Evolutionary conservation across 2,797 vertebrate genomes (phyloP).

Genomic region (Eulemur coronatus): DNA sequence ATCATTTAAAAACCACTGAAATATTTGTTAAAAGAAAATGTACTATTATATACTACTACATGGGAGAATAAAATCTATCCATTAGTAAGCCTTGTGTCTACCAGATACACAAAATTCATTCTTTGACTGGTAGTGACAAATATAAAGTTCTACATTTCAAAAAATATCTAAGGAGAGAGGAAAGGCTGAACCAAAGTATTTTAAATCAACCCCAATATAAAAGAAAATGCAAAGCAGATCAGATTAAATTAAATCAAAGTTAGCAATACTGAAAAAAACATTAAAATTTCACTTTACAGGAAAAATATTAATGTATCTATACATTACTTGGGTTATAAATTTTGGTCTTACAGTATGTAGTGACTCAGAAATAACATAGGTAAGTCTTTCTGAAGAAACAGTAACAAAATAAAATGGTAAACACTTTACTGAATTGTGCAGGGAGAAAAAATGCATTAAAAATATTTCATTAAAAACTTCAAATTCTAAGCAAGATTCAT

Average conservation of each 20-base stretch:
- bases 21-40: constrained; percentile 18
- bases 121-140: constrained; percentile 9
- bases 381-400: neutral
- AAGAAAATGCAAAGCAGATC: neutral
- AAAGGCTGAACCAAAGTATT: neutral
- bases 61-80: neutral
- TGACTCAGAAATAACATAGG: neutral
- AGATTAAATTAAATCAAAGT: neutral
- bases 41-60: neutral
- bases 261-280: constrained; percentile 2
- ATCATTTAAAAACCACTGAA: constrained; percentile 28
- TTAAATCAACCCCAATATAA: constrained; percentile 8
- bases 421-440: neutral
- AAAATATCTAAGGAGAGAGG: constrained; percentile 17
- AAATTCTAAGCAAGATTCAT: constrained; percentile 48
- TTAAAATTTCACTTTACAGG: neutral
- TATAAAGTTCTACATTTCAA: neutral
- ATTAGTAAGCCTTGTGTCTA: constrained; percentile 17
- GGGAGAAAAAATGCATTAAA: neutral
- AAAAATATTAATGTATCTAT: neutral
- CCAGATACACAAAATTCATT: constrained; percentile 9
- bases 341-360: neutral
- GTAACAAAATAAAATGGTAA: constrained; percentile 18
- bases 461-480: constrained; percentile 23
- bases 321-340: neutral